Percentiles rank a stretch among this genome's conserved stretches.
Conservation (phyloP, 2,797 vertebrate species). For the Scolopax bukidnonensis region DNA sequence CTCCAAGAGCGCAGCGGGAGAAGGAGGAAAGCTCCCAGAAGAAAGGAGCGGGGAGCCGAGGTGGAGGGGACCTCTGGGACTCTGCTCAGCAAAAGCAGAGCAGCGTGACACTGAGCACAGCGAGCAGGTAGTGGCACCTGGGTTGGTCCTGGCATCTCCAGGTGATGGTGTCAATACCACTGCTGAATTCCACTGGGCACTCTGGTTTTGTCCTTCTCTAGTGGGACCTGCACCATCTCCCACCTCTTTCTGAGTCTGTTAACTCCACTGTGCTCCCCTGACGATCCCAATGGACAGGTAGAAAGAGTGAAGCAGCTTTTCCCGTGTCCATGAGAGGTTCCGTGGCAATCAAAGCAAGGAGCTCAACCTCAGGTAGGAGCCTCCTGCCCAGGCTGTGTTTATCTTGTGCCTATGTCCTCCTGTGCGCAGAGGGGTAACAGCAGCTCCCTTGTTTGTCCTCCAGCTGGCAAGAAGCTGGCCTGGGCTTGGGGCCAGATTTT, state of each 20-base stretch:
- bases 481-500: neutral
- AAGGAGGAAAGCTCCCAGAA: neutral
- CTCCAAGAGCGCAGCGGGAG: neutral
- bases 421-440: neutral
- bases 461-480: neutral
- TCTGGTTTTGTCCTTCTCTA: neutral
- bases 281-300: fast-evolving
- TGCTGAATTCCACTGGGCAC: neutral
- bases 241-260: neutral
- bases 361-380: neutral
- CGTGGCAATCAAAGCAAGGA: neutral
- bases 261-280: neutral
- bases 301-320: neutral
- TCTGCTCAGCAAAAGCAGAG: neutral
- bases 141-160: neutral
- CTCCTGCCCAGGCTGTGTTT: neutral
- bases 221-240: fast-evolving
- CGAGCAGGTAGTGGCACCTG: neutral
- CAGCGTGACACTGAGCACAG: neutral
- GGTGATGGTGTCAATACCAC: neutral
- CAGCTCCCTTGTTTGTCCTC: neutral
- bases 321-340: fast-evolving
- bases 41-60: neutral
- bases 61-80: neutral
- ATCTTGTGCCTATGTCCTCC: neutral